Base-by-base conservation (phyloP, 1,140 invertebrate genomes). In the Macrosteles quadrilineatus region DNA sequence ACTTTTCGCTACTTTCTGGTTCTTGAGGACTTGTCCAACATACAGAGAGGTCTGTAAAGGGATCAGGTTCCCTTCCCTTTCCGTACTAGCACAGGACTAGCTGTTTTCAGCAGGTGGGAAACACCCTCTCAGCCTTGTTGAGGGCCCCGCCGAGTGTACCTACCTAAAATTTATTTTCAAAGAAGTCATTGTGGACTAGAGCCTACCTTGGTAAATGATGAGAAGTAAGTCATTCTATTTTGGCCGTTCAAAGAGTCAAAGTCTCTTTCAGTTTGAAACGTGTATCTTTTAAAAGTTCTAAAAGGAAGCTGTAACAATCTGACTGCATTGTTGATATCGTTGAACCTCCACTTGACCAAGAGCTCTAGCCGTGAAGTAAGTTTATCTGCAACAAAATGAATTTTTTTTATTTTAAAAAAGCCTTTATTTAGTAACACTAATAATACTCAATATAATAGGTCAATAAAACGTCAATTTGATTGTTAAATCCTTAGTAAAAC, bases 191-290 rank as follows among this genome's bases (percentile, higher is more conserved):
- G 4, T 19, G n/a, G 47, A 23, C 4, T 50, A 23, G 36, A 11
- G 17, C 47, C 6, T 23, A 59, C 55, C 55, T 25, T 11, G 1
- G 27, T n/a, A 30, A 11, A 27, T 27, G 25, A 12, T 9, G 55
- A 14, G 27, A 59, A 30, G n/a, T 59, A 59, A 59, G 55, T 59
- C 4, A 59, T 59, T 29, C 55, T 25, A 23, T 59, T 59, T 23
- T 11, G 2, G 2, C n/a, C 55, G 11, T 59, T 29, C 9, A 27
- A 27, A 2, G 6, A 25, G 11, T 29, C 27, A 3, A 59, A 21
- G 6, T 59, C 55, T 59, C 27, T 25, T 25, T 29, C 25, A 25
- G 25, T 30, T 59, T 29, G 21, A 2, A 25, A 2, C 6, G 55
- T 59, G 25, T 27, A 29, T 29, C n/a, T 59, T 23, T 11, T 6